These are phyloP conservation scores for Enoplosus armatus DNA, from an alignment of 2,797 vertebrate species.

Conservation along the genomic window DNA sequence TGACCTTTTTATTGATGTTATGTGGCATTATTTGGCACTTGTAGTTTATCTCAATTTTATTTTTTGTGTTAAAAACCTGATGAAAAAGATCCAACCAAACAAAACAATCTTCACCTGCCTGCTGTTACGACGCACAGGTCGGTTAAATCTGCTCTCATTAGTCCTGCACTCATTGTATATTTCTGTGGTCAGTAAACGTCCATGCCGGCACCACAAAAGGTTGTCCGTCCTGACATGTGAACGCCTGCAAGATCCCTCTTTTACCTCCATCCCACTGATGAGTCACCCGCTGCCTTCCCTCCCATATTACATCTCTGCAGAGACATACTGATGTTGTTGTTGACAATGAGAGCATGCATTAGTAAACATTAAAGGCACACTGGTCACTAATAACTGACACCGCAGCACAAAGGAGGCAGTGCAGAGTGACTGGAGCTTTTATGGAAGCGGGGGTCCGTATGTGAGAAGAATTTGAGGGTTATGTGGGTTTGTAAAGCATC, in stretches of 20 bases:
- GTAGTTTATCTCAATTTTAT: too few relatives aligned
- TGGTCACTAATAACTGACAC: slow-evolving; percentile 53
- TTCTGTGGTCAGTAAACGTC: background rate
- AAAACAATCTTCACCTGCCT: too few relatives aligned
- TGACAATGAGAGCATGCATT: slow-evolving; percentile 43
- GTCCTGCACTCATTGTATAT: background rate
- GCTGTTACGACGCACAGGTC: too few relatives aligned
- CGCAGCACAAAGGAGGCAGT: background rate
- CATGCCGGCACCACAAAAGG: background rate
- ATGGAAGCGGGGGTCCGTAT: background rate
- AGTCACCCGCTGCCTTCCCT: slow-evolving; percentile 38
- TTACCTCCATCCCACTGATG: slow-evolving; percentile 38
- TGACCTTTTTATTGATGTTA: too few relatives aligned
- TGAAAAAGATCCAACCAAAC: background rate
- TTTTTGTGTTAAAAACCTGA: background rate
- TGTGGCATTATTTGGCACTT: too few relatives aligned
- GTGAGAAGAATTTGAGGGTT: slow-evolving; percentile 8
- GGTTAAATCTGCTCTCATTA: background rate
- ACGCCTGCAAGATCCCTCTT: slow-evolving; percentile 3
- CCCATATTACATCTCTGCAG: slow-evolving; percentile 15
- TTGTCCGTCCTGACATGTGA: background rate
- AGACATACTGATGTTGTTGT: slow-evolving; percentile 5
- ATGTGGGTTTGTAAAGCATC: background rate
- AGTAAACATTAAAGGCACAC: slow-evolving; percentile 47
- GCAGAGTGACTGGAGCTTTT: slow-evolving; percentile 4